Evolutionary conservation across 2,797 vertebrate genomes (phyloP).

Genomic region (Chelidonichthys spinosus): DNA sequence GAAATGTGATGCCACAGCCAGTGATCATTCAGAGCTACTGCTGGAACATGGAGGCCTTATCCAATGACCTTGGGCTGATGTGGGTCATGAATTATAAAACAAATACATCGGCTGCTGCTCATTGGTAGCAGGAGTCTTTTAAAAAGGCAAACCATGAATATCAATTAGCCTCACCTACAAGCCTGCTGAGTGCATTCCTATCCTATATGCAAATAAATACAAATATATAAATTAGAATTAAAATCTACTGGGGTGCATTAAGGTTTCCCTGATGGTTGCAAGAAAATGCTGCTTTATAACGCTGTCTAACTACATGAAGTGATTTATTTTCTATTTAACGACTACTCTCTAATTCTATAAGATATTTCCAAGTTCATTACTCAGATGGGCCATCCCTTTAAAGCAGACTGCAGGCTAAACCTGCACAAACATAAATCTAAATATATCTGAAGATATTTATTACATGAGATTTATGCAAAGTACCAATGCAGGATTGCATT

Average conservation of each 20-base stretch:
- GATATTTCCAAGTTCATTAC: slow-evolving; percentile 42
- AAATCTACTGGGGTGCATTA: slow-evolving; percentile 35
- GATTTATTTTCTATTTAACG: slow-evolving; percentile 37
- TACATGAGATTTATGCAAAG: slow-evolving; percentile 18
- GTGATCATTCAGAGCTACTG: not conserved
- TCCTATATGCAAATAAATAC: slow-evolving; percentile 49
- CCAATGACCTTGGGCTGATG: slow-evolving; percentile 61
- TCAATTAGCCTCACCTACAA: slow-evolving; percentile 13
- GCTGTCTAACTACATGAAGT: slow-evolving; percentile 19
- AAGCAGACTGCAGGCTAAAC: slow-evolving; percentile 12
- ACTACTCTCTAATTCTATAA: slow-evolving; percentile 21
- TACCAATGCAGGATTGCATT: not conserved
- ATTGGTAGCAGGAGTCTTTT: slow-evolving; percentile 23
- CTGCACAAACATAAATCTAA: not conserved
- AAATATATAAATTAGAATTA: slow-evolving; percentile 27
- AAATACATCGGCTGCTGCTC: slow-evolving; percentile 62
- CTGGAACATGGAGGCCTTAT: slow-evolving; percentile 56
- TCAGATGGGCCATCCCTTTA: slow-evolving; percentile 14
- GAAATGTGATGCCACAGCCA: no score
- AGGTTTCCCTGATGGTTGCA: slow-evolving; percentile 30
- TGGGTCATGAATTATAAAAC: slow-evolving; percentile 75
- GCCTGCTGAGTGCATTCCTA: slow-evolving; percentile 13
- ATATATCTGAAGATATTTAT: slow-evolving; percentile 7
- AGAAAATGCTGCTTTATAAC: slow-evolving; percentile 40
- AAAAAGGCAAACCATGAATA: slow-evolving; percentile 37